These are phyloP conservation scores for Smithornis capensis DNA, from an alignment of 2,113 vertebrate species.

Conservation along the genomic window DNA sequence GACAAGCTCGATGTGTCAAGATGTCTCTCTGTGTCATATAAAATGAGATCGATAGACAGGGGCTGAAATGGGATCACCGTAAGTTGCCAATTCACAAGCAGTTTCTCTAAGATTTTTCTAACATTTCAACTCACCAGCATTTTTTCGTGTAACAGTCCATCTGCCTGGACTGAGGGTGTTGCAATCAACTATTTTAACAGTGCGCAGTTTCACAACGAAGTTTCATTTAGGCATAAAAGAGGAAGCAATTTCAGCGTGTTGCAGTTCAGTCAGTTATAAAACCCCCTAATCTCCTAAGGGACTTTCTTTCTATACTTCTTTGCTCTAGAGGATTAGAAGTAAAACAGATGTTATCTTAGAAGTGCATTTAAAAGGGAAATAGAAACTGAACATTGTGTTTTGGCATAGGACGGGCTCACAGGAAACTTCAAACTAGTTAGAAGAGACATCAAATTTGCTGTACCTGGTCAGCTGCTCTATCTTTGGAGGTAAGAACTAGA, in stretches of 20 bases:
- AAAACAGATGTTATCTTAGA: slow-evolving; percentile 43
- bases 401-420: neutral
- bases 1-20: neutral
- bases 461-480: neutral
- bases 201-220: slow-evolving; percentile 63
- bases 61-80: neutral
- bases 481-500: slow-evolving; percentile 70
- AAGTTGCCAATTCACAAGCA: neutral
- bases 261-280: slow-evolving; percentile 63
- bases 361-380: slow-evolving; percentile 36
- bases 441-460: slow-evolving; percentile 10
- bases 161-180: neutral
- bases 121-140: neutral
- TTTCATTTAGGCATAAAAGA: slow-evolving; percentile 73
- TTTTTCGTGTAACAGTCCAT: neutral
- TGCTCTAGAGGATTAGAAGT: slow-evolving; percentile 29
- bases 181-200: slow-evolving; percentile 61
- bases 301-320: slow-evolving; percentile 67
- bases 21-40: neutral
- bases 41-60: neutral
- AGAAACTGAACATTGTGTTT: neutral
- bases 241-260: slow-evolving; percentile 61
- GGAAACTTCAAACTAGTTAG: slow-evolving; percentile 5
- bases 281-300: slow-evolving; percentile 46
- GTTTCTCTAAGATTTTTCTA: neutral